Percentiles rank a stretch among this genome's conserved stretches.
Evolutionary conservation across 1,140 invertebrate species (phyloP).

Genomic region (Proales similis): DNA sequence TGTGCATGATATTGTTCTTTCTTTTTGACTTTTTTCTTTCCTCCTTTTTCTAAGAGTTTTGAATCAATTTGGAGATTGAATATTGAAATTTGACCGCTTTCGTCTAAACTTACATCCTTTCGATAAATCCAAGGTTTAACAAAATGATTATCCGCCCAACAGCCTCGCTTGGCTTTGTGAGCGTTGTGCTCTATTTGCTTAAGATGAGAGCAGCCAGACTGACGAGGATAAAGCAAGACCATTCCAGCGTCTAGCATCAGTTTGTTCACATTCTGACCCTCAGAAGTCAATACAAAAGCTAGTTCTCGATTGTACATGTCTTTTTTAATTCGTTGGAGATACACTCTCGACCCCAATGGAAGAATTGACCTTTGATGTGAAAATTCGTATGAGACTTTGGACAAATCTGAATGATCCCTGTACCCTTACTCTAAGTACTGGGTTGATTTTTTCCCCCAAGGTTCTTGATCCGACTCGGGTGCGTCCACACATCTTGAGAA

Average conservation of each 20-base stretch:
- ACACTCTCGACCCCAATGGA: slow-evolving; percentile 4
- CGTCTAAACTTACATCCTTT: slow-evolving; percentile 7
- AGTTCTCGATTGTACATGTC: slow-evolving; percentile 19
- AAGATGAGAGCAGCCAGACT: background rate
- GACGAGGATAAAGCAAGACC: background rate
- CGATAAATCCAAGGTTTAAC: slow-evolving; percentile 16
- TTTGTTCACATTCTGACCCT: slow-evolving; percentile 18
- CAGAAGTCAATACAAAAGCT: background rate
- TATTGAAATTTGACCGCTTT: background rate
- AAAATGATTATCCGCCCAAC: slow-evolving; percentile 14
- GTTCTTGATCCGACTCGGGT: slow-evolving; percentile 9
- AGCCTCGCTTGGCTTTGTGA: slow-evolving; percentile 5
- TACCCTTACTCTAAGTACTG: background rate
- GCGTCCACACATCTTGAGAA: slow-evolving; percentile 35
- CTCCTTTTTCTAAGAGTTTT: too few species aligned
- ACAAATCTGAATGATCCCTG: background rate
- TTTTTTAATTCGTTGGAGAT: slow-evolving; percentile 5
- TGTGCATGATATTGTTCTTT: too few species aligned
- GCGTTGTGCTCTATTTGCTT: background rate
- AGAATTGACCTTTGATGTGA: slow-evolving; percentile 6
- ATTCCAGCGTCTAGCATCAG: slow-evolving; percentile 9
- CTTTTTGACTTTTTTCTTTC: too few species aligned
- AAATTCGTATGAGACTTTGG: background rate
- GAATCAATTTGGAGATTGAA: too few species aligned
- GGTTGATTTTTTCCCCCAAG: slow-evolving; percentile 8